These are phyloP conservation scores for Timema podura DNA, from an alignment of 2,888 invertebrate genomes.

Conservation along the genomic window DNA sequence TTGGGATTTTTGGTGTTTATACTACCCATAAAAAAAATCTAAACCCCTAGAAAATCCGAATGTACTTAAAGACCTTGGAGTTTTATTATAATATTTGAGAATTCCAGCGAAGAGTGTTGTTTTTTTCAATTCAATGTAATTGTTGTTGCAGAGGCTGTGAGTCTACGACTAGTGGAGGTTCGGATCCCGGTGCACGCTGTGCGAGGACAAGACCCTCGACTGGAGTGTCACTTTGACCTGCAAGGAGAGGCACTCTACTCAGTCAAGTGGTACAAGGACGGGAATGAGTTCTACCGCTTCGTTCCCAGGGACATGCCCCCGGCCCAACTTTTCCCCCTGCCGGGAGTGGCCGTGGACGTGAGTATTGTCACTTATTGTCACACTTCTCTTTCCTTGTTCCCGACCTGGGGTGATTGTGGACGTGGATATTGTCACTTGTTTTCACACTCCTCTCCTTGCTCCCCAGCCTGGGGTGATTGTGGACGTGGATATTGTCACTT, in stretches of 20 bases:
- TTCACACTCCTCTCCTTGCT: neutral
- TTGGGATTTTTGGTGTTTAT: too few species aligned
- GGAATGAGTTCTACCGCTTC: slow-evolving; percentile 39
- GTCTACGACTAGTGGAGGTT: slow-evolving; percentile 39
- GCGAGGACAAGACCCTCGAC: slow-evolving; percentile 39
- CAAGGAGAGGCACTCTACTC: slow-evolving; percentile 41
- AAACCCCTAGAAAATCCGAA: too few species aligned
- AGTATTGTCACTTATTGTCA: slow-evolving; percentile 24
- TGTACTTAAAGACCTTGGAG: too few species aligned
- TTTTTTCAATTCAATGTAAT: neutral
- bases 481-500: too few species aligned
- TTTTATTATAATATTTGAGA: too few species aligned
- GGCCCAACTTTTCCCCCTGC: slow-evolving; percentile 39
- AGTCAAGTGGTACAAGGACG: slow-evolving; percentile 42
- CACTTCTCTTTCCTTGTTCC: neutral
- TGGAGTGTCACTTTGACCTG: slow-evolving; percentile 42
- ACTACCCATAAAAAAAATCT: too few species aligned
- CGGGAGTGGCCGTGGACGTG: slow-evolving; percentile 42
- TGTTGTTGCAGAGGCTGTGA: slow-evolving; percentile 35
- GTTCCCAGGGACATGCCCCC: slow-evolving; percentile 41
- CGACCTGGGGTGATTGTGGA: neutral
- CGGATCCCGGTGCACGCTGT: slow-evolving; percentile 40
- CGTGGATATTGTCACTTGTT: neutral
- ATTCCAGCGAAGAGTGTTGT: too few species aligned
- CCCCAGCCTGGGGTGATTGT: neutral